Conservation (phyloP, 2,113 vertebrate genomes). For the Edolisoma coerulescens region DNA sequence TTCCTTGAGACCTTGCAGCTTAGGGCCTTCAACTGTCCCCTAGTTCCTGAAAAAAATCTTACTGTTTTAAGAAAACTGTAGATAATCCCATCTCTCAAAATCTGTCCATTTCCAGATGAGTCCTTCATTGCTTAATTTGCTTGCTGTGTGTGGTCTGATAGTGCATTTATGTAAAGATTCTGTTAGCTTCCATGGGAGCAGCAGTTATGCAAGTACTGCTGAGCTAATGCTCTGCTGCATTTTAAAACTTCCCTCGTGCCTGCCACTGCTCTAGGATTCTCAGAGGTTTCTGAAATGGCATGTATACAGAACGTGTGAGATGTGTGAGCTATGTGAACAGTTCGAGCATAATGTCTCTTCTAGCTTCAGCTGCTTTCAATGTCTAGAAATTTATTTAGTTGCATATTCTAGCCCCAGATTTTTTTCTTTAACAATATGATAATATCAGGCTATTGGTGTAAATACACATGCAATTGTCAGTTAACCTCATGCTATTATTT, state of each 20-base stretch:
- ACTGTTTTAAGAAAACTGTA: background rate
- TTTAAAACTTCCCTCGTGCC: background rate
- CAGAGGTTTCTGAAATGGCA: background rate
- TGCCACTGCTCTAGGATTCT: background rate
- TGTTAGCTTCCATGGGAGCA: background rate
- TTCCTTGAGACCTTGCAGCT: background rate
- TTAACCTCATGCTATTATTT: constrained; percentile 78
- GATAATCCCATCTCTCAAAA: background rate
- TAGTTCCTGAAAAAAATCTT: background rate
- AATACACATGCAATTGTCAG: constrained; percentile 80
- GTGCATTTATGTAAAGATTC: background rate
- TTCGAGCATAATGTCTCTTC: background rate
- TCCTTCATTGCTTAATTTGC: background rate
- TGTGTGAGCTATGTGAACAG: background rate
- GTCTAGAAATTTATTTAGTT: constrained; percentile 63
- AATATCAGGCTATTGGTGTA: constrained; percentile 75
- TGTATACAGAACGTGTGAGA: background rate
- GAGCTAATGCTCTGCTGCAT: background rate
- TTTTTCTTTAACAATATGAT: constrained; percentile 70
- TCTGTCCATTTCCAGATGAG: background rate
- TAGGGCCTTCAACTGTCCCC: background rate
- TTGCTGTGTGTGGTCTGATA: background rate
- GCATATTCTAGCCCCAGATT: constrained; percentile 40
- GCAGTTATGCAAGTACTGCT: background rate
- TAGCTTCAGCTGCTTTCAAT: constrained; percentile 34